Evolutionary conservation across 2,113 vertebrate genomes (phyloP), one percentile per base, ranked within the genome.

Genomic region (Mesitornis unicolor): DNA sequence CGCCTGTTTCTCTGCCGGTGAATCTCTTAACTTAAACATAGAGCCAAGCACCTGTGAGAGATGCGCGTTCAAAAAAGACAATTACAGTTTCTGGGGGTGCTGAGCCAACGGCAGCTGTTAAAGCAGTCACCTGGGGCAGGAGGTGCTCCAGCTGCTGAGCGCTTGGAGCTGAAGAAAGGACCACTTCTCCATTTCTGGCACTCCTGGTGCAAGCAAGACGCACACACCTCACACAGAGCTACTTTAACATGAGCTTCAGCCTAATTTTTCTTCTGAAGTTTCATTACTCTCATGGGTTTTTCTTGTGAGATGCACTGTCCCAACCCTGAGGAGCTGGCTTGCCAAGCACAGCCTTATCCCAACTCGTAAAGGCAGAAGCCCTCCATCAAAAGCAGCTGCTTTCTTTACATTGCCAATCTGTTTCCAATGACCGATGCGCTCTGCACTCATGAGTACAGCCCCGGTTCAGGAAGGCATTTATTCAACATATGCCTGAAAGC

Each of bases 361-460:
- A 1, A 3, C 61, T 33, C 16, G 69, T 50, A 47, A n/a, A 51
- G 70, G 70, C 89, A 80, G 70, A 63, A 84, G 59, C 5, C 47
- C 6, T 6, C 45, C 65, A 79, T 21, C 35, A 79, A 45, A 91
- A 76, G 87, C 84, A 89, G 87, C 81, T 60, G 69, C 67, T 89
- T 50, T 56, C 73, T 73, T 47, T 73, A 10, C 63, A 6, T 40
- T 20, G 13, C 53, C 87, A 84, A 40, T 43, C 7, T 20, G 65
- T 89, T 91, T 43, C 74, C 81, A 84, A 48, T 33, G 76, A 67
- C 53, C 14, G 4, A 67, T 16, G 68, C 11, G 20, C 0, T 0
- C 54, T 0, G 4, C 51, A 67, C 82, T 56, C 65, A 12, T 0
- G 2, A 28, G 25, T 16, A 31, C 1, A 0, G 54, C 75, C 76